Percentiles rank a stretch among this genome's conserved stretches.
phyloP scores from a whole-genome alignment of 2,797 vertebrate genomes.

The Toxotes lorentzi region DNA sequence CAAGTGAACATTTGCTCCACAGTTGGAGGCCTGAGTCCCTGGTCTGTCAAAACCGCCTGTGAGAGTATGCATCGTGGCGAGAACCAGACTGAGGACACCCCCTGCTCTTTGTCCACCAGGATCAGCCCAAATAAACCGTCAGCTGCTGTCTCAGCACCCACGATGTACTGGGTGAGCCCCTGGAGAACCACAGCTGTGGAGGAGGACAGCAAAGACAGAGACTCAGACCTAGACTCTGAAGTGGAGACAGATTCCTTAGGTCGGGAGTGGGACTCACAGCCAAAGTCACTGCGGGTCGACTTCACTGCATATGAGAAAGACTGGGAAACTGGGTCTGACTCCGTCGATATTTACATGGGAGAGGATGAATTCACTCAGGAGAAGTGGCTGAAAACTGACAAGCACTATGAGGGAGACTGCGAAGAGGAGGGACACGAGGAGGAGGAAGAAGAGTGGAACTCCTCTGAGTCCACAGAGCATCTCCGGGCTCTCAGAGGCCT shows the following conservation, averaged over 20 bases:
- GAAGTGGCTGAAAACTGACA: slow-evolving; percentile 56
- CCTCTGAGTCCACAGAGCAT: slow-evolving; percentile 55
- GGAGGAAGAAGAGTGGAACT: slow-evolving; percentile 67
- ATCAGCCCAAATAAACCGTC: background rate
- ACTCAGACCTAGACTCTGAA: slow-evolving; percentile 59
- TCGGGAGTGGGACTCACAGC: slow-evolving; percentile 55
- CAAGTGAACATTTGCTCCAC: slow-evolving; percentile 35
- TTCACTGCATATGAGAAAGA: slow-evolving; percentile 17
- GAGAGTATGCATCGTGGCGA: slow-evolving; percentile 45
- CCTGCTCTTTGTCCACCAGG: slow-evolving; percentile 16
- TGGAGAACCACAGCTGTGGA: slow-evolving; percentile 83
- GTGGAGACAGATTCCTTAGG: slow-evolving; percentile 42
- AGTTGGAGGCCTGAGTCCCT: slow-evolving; percentile 76
- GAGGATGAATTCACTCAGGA: slow-evolving; percentile 69
- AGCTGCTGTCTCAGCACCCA: slow-evolving; percentile 32
- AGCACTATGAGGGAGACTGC: slow-evolving; percentile 79
- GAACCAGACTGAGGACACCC: slow-evolving; percentile 19
- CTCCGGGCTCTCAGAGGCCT: slow-evolving; percentile 79
- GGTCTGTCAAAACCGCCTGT: slow-evolving; percentile 60
- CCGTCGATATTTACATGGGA: slow-evolving; percentile 79
- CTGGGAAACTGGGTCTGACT: slow-evolving; percentile 64
- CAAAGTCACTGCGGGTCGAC: slow-evolving; percentile 58
- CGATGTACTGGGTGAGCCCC: slow-evolving; percentile 83
- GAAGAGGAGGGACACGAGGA: slow-evolving; percentile 69
- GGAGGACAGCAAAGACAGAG: slow-evolving; percentile 72